Evolutionary conservation across 1,140 invertebrate species (phyloP).

Genomic region (Spodoptera frugiperda): DNA sequence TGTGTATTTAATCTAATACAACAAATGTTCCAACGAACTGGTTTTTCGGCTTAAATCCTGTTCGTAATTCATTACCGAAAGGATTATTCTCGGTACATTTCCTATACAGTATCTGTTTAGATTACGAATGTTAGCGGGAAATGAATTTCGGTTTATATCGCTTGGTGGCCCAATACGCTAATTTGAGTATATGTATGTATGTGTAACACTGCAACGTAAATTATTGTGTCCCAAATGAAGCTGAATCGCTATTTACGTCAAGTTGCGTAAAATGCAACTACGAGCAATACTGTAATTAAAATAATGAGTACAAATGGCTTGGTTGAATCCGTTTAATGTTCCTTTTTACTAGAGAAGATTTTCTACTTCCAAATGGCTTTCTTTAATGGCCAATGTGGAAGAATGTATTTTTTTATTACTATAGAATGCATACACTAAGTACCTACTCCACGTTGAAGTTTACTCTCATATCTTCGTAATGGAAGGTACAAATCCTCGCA

Average conservation of each 20-base stretch:
- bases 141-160: constrained; percentile 31
- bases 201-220: constrained; percentile 23
- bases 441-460: not conserved
- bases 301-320: not conserved
- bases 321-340: constrained; percentile 10
- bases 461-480: constrained; percentile 24
- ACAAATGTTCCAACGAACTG: too few relatives aligned
- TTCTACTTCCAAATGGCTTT: not conserved
- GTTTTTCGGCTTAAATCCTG: too few relatives aligned
- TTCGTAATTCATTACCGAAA: constrained; percentile 25
- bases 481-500: constrained; percentile 32
- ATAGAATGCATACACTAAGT: not conserved
- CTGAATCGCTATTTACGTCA: constrained; percentile 9
- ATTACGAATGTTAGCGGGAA: constrained; percentile 24
- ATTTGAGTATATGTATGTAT: constrained; percentile 16
- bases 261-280: not conserved
- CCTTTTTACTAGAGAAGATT: not conserved
- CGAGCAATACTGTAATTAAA: not conserved
- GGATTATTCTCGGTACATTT: constrained; percentile 33
- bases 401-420: not conserved
- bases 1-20: too few relatives aligned
- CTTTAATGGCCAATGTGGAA: not conserved
- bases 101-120: constrained; percentile 29
- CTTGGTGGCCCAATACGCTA: constrained; percentile 19
- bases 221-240: constrained; percentile 24